Evolutionary conservation across 2,797 vertebrate species (phyloP).

Genomic region (Myotis daubentonii): DNA sequence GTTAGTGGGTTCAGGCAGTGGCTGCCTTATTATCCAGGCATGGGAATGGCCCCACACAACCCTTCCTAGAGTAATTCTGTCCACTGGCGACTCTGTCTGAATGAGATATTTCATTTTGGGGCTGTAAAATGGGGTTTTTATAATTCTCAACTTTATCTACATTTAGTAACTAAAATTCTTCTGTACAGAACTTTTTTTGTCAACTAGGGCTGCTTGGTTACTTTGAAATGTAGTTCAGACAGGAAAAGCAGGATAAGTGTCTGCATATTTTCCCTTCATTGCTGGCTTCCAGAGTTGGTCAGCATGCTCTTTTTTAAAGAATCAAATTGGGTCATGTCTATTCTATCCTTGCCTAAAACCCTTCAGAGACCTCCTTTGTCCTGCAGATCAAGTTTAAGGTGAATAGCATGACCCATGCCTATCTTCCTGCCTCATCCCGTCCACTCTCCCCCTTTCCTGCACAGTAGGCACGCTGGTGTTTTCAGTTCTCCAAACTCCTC

Average conservation of each 20-base stretch:
- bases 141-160: background rate
- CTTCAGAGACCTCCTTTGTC: background rate
- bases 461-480: background rate
- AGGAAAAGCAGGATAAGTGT: background rate
- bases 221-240: background rate
- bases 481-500: background rate
- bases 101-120: background rate
- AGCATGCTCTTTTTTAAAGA: background rate
- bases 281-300: background rate
- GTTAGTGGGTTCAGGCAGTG: background rate
- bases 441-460: background rate
- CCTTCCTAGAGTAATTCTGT: background rate
- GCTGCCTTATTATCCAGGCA: background rate
- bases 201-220: background rate
- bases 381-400: background rate
- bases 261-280: background rate
- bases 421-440: background rate
- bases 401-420: background rate
- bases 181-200: background rate
- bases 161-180: slow-evolving; percentile 11
- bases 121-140: background rate
- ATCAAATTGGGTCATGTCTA: background rate
- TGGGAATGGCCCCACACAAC: background rate
- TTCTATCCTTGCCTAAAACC: background rate
- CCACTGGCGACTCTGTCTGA: background rate